Evolutionary conservation across 2,113 vertebrate species (phyloP).

Genomic region (Sceloporus undulatus): DNA sequence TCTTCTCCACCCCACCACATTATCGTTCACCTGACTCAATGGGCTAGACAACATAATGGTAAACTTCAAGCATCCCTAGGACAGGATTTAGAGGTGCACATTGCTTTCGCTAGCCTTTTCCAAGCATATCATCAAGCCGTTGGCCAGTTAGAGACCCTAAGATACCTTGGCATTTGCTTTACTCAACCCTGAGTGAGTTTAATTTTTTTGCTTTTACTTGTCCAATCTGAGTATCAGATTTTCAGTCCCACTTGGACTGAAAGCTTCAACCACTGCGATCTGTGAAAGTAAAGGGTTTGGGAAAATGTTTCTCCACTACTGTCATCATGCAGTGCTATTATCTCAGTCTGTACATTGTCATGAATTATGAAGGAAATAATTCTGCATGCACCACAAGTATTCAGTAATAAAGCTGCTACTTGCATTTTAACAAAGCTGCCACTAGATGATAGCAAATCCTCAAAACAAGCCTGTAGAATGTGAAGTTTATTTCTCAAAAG

Average conservation of each 20-base stretch:
- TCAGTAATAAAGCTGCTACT: neutral
- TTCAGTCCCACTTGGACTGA: neutral
- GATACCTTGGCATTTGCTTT: too few species aligned
- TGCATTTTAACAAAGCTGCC: neutral
- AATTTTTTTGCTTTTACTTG: too few species aligned
- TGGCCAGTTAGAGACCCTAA: too few species aligned
- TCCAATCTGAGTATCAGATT: neutral
- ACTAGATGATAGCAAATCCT: slow-evolving; percentile 24
- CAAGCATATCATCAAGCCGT: too few species aligned
- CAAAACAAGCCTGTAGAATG: neutral
- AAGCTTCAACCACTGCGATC: neutral
- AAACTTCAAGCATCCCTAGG: too few species aligned
- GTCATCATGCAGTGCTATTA: neutral
- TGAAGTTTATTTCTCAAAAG: neutral
- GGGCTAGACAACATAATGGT: too few species aligned
- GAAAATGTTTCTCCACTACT: neutral
- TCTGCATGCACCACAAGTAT: neutral
- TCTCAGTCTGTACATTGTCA: neutral
- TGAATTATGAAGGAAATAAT: neutral
- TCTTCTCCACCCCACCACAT: too few species aligned
- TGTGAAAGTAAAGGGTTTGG: neutral
- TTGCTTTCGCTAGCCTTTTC: too few species aligned
- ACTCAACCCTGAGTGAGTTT: neutral
- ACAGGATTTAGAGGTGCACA: too few species aligned
- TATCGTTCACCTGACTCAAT: too few species aligned